Conservation (phyloP, 2,888 invertebrate genomes). For the Harpagoxenus sublaevis region DNA sequence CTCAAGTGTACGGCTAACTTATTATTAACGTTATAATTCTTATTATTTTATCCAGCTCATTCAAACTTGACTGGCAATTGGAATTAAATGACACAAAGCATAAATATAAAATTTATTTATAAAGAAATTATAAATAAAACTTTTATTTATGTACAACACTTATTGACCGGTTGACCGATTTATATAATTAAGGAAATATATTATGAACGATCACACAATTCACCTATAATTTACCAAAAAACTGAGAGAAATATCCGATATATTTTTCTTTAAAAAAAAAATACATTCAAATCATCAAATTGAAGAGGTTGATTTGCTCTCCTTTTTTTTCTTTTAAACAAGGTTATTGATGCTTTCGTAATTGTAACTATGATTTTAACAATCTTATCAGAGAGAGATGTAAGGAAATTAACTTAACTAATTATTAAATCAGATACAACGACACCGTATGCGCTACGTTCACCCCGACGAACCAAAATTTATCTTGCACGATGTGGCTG, state of each 20-base stretch:
- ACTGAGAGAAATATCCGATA: background rate
- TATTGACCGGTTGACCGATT: background rate
- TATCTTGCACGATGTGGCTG: background rate
- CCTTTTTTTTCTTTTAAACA: background rate
- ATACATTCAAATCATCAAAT: background rate
- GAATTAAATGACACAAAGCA: background rate
- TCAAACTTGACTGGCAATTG: background rate
- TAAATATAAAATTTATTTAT: background rate
- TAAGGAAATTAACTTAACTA: background rate
- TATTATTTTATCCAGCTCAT: background rate
- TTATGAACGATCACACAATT: background rate
- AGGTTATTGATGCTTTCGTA: background rate
- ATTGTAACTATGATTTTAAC: background rate
- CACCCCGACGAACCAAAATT: background rate
- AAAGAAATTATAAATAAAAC: background rate
- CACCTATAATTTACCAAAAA: background rate
- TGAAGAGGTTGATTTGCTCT: background rate
- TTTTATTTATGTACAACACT: background rate
- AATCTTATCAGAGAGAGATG: background rate
- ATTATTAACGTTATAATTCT: constrained; percentile 1
- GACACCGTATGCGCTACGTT: background rate
- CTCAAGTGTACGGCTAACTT: background rate
- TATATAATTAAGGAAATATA: background rate
- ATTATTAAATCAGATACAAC: constrained; percentile 7
- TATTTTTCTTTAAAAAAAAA: background rate